phyloP scores from a whole-genome alignment of 2,888 invertebrate species.

The Podabrus alpinus region DNA sequence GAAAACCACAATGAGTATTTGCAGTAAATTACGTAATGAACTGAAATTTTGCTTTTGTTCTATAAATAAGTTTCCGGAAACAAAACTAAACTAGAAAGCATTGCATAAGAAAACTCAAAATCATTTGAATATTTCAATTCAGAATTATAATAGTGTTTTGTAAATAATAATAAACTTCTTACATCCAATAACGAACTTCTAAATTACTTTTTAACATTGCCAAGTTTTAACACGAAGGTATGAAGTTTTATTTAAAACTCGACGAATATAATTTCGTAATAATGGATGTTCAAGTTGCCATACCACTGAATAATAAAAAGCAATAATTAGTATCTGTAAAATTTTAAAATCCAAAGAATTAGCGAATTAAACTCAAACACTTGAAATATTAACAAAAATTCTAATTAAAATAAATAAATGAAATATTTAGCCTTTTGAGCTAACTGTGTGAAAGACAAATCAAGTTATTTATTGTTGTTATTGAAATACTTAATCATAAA shows the following conservation, averaged over 20 bases:
- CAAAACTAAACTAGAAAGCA: constrained; percentile 19
- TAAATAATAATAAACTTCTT: background rate
- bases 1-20: constrained; percentile 21
- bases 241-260: background rate
- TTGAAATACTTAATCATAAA: constrained; percentile 8
- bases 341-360: too few species aligned
- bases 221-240: background rate
- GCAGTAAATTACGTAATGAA: constrained; percentile 26
- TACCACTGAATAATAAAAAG: background rate
- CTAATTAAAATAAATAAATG: background rate
- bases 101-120: background rate
- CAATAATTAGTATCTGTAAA: too few species aligned
- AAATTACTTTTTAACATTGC: background rate
- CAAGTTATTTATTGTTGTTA: background rate
- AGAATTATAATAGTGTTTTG: background rate
- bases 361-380: too few species aligned
- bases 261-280: background rate
- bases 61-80: constrained; percentile 30
- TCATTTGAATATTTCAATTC: background rate
- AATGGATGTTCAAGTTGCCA: background rate
- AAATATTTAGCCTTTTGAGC: background rate
- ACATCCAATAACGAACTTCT: background rate
- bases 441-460: background rate
- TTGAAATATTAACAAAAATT: too few species aligned
- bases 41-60: constrained; percentile 34